Evolutionary conservation across 2,888 invertebrate genomes (phyloP).

Genomic region (Aplocera efformata): DNA sequence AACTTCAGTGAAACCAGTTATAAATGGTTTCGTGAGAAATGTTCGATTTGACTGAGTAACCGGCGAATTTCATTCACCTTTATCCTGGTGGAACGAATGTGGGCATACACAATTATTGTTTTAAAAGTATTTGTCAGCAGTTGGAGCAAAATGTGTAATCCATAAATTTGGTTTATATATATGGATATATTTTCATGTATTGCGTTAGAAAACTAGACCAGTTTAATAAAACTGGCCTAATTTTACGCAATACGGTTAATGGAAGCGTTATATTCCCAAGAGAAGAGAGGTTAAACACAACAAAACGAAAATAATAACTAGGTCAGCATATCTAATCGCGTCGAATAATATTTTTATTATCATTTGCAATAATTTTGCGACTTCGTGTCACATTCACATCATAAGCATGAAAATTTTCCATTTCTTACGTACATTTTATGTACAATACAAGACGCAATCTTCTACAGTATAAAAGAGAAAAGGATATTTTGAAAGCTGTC

Average conservation of each 20-base stretch:
- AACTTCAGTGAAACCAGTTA: conserved; percentile 20
- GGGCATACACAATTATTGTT: too few species aligned
- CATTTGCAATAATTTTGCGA: neutral
- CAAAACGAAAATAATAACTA: conserved; percentile 19
- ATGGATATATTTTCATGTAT: too few species aligned
- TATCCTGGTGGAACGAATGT: conserved; percentile 4
- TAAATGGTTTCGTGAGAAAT: conserved; percentile 24
- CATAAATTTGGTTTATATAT: too few species aligned
- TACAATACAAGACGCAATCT: conserved; percentile 9
- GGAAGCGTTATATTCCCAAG: conserved; percentile 17
- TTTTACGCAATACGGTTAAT: conserved; percentile 17
- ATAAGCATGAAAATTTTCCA: neutral
- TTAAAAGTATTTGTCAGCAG: too few species aligned
- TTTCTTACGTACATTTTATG: neutral
- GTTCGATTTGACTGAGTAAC: conserved; percentile 10
- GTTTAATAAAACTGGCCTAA: conserved; percentile 11
- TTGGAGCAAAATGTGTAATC: too few species aligned
- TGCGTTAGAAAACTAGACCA: too few species aligned
- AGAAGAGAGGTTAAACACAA: conserved; percentile 9
- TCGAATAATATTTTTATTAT: neutral
- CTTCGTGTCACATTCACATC: neutral
- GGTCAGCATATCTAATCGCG: conserved; percentile 10
- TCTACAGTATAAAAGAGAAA: conserved; percentile 10
- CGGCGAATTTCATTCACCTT: conserved; percentile 12
- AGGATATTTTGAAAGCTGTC: conserved; percentile 7